Conservation (phyloP, 2,113 vertebrate genomes). For the Dermatemys mawii region DNA sequence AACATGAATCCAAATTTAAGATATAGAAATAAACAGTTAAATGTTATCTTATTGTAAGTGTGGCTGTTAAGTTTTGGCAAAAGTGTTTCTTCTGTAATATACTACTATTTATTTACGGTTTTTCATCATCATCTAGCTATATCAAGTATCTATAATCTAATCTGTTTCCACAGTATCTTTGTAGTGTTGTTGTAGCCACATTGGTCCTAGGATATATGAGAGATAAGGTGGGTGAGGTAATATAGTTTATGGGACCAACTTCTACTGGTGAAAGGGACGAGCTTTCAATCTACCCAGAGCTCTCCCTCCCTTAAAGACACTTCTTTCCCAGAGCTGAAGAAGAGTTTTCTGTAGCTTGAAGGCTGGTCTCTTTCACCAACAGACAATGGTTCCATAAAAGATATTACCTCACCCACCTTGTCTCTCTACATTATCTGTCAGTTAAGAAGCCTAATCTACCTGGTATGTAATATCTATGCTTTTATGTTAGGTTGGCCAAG, state of each 20-base stretch:
- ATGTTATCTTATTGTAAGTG: background rate
- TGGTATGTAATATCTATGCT: background rate
- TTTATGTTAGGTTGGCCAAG: background rate
- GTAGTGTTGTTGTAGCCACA: background rate
- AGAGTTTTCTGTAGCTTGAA: background rate
- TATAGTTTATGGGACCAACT: background rate
- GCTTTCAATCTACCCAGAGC: background rate
- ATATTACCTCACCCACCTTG: background rate
- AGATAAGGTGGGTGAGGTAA: background rate
- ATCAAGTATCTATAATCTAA: background rate
- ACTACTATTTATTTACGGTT: background rate
- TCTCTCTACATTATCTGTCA: background rate
- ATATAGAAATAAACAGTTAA: accelerated
- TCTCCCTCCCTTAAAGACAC: background rate
- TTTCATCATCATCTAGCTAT: background rate
- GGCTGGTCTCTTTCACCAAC: background rate
- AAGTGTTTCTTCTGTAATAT: background rate
- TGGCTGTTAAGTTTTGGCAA: background rate
- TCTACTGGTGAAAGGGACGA: background rate
- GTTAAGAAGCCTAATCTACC: background rate
- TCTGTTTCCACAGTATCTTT: background rate
- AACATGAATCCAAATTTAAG: background rate
- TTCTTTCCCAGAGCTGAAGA: background rate
- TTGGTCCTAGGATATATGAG: background rate
- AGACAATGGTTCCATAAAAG: background rate